Evolutionary conservation across 2,888 invertebrate genomes (phyloP), one percentile per base, ranked within the genome.

Genomic region (Sphinx pinastri): DNA sequence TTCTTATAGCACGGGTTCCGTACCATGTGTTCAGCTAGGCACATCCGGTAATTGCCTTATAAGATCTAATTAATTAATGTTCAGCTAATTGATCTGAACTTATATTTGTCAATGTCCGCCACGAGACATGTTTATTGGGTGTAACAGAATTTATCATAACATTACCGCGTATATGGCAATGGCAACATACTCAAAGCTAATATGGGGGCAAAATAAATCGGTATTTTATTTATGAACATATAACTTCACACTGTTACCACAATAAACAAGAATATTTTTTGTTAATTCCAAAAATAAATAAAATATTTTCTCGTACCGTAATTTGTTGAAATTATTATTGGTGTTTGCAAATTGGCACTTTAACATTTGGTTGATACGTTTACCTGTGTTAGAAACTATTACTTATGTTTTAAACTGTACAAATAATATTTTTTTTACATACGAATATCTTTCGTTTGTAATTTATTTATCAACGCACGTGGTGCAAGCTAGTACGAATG

Each of bases 91-190:
- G 54, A 67, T 54, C 31, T 54, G 4, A 54, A 67, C 31, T 67
- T 54, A 67, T 67, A 49, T 38, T 68, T 58, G 47, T 63, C 12
- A 49, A 66, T 45, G 60, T 57, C 13, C 38, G 47, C 16, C 19
- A 16, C 14, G 38, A 45, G 68, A 51, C 69, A 69, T 66, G 49
- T 55, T 55, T 63, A 63, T 63, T 63, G 45, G n/a, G 55, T 49
- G 55, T 58, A 54, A 58, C 55, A 49, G 67, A 73, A 74, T 12
- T 54, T 67, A 57, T 68, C 58, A 71, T 54, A 47, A 55, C 67
- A 59, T 58, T 68, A 49, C 63, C 11, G 14, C 13, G 10, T 47
- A 67, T 45, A 69, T 63, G 63, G 63, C 47, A 47, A 63, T 49
- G 63, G 49, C 63, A 63, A 19, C 63, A 63, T 63, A 63, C 13